Conservation (phyloP, 2,797 vertebrate genomes). For the Argentina silus region DNA sequence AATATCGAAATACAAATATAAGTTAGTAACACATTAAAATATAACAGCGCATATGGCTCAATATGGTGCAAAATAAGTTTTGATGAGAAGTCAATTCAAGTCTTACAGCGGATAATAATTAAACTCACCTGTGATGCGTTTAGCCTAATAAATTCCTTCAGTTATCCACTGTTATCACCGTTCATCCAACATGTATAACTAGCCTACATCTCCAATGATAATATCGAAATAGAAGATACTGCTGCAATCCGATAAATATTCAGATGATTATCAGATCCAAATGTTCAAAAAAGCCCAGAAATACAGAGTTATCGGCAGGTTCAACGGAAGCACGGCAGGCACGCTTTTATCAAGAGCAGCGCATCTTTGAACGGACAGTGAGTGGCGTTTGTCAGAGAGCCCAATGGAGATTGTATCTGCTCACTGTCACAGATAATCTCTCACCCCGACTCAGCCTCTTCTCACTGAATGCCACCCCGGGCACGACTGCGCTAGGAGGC, state of each 20-base stretch:
- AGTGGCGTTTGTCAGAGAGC: neutral
- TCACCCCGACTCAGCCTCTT: neutral
- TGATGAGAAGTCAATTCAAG: neutral
- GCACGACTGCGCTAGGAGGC: neutral
- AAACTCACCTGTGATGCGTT: constrained; percentile 1
- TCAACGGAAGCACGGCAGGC: neutral
- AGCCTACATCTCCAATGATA: neutral
- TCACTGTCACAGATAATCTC: neutral
- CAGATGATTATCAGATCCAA: neutral
- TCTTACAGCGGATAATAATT: neutral
- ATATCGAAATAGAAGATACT: neutral
- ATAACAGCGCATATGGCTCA: neutral
- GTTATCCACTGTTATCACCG: neutral
- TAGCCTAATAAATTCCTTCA: neutral
- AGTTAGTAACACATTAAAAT: neutral
- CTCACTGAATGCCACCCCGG: neutral
- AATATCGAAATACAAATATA: neutral
- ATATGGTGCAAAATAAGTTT: neutral
- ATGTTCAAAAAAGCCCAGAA: neutral
- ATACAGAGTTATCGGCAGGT: neutral
- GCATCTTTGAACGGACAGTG: neutral
- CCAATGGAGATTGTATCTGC: neutral
- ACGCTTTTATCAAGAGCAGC: neutral
- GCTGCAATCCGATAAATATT: neutral
- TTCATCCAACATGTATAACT: neutral